Evolutionary conservation across 2,113 vertebrate species (phyloP).

Genomic region (Trogon surrucura): DNA sequence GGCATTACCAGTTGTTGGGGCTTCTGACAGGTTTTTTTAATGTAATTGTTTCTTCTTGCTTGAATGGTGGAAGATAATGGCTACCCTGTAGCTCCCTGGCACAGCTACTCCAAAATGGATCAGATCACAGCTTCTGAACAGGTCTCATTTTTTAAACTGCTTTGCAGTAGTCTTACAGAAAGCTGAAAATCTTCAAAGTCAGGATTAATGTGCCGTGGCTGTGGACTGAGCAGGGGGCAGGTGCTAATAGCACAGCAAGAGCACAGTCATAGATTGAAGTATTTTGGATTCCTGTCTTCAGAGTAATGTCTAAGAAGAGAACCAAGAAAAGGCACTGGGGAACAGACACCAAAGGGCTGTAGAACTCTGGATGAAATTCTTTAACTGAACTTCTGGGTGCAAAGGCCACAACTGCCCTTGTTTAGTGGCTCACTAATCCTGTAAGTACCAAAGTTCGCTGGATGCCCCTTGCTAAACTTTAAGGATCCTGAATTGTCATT

Average conservation of each 20-base stretch:
- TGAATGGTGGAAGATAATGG: not conserved
- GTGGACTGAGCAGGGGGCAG: not conserved
- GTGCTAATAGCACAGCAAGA: not conserved
- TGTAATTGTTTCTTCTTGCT: conserved; percentile 8
- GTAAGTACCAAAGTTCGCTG: not conserved
- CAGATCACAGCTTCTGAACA: not conserved
- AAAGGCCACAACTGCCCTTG: not conserved
- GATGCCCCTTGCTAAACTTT: accelerated
- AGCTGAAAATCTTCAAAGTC: conserved; percentile 6
- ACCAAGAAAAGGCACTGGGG: not conserved
- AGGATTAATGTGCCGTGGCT: not conserved
- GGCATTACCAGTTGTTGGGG: not conserved
- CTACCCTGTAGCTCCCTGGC: not conserved
- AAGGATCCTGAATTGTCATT: not conserved
- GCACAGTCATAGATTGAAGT: not conserved
- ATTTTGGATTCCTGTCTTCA: not conserved
- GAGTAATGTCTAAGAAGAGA: not conserved
- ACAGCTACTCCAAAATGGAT: not conserved
- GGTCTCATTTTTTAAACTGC: not conserved
- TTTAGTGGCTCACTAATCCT: not conserved
- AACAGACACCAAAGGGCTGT: not conserved
- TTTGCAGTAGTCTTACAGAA: not conserved
- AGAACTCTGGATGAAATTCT: not conserved
- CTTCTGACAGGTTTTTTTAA: not conserved
- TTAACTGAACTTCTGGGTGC: not conserved